Conservation (phyloP, 2,888 invertebrate genomes). For the Carcina quercana region DNA sequence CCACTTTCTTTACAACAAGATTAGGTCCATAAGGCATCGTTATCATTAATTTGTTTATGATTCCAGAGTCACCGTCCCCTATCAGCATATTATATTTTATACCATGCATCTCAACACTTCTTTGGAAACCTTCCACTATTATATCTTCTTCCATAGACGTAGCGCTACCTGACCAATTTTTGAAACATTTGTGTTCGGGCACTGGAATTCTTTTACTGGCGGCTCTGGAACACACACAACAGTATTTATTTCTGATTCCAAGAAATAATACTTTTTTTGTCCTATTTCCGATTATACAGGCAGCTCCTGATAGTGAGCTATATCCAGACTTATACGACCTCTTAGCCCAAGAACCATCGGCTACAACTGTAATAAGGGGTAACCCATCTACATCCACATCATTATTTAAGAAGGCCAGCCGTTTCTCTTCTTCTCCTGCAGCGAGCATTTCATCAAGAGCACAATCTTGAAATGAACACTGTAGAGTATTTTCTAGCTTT, state of each 20-base stretch:
- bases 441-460: slow-evolving; percentile 7
- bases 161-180: slow-evolving; percentile 7
- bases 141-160: slow-evolving; percentile 7
- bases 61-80: background rate
- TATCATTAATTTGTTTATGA: background rate
- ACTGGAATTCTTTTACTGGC: background rate
- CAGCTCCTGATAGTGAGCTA: slow-evolving; percentile 10
- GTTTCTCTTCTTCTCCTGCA: slow-evolving; percentile 7
- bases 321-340: slow-evolving; percentile 7
- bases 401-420: slow-evolving; percentile 7
- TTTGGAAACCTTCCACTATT: background rate
- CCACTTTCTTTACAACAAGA: background rate
- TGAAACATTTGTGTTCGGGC: background rate
- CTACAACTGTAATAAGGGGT: slow-evolving; percentile 7
- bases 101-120: background rate
- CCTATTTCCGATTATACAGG: slow-evolving; percentile 7
- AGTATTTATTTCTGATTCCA: slow-evolving; percentile 9
- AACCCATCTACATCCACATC: slow-evolving; percentile 7
- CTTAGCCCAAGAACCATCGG: slow-evolving; percentile 8
- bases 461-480: slow-evolving; percentile 4
- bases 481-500: slow-evolving; percentile 1
- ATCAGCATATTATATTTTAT: background rate
- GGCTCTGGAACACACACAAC: slow-evolving; percentile 10
- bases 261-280: slow-evolving; percentile 8
- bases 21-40: background rate